phyloP scores from a whole-genome alignment of 2,113 vertebrate genomes.

The Entelurus aequoreus region DNA sequence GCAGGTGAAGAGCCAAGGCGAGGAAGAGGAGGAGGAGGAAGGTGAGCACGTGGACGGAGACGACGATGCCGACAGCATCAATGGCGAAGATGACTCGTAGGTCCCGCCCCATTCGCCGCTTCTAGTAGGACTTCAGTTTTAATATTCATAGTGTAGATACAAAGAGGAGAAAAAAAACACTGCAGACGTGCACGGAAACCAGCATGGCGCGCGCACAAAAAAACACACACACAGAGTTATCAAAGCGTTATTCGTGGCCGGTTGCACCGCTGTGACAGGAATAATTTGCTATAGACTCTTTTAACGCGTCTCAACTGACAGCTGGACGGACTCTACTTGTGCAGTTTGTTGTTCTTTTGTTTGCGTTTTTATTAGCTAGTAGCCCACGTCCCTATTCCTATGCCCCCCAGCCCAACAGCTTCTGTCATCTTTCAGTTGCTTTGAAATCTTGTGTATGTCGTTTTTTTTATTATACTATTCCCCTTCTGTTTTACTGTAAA shows the following conservation, averaged over 20 bases:
- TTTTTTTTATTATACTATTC: slow-evolving; percentile 62
- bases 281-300: not conserved
- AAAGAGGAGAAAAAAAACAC: slow-evolving; percentile 6
- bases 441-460: slow-evolving; percentile 42
- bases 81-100: slow-evolving; percentile 70
- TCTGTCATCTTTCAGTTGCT: slow-evolving; percentile 30
- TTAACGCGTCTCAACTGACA: not conserved
- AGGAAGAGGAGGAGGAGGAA: slow-evolving; percentile 75
- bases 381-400: slow-evolving; percentile 7
- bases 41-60: slow-evolving; percentile 68
- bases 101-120: slow-evolving; percentile 12
- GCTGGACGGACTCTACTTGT: not conserved
- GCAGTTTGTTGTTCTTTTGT: not conserved
- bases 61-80: slow-evolving; percentile 64
- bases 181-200: slow-evolving; percentile 20
- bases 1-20: slow-evolving; percentile 67
- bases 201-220: slow-evolving; percentile 45
- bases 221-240: slow-evolving; percentile 8
- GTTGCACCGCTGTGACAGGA: not conserved
- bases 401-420: too few species aligned
- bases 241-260: not conserved
- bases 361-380: not conserved
- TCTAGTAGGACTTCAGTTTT: slow-evolving; percentile 50
- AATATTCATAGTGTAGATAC: slow-evolving; percentile 51
- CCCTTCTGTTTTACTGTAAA: slow-evolving; percentile 63